Evolutionary conservation across 2,113 vertebrate genomes (phyloP).

Genomic region (Sisor rabdophorus): DNA sequence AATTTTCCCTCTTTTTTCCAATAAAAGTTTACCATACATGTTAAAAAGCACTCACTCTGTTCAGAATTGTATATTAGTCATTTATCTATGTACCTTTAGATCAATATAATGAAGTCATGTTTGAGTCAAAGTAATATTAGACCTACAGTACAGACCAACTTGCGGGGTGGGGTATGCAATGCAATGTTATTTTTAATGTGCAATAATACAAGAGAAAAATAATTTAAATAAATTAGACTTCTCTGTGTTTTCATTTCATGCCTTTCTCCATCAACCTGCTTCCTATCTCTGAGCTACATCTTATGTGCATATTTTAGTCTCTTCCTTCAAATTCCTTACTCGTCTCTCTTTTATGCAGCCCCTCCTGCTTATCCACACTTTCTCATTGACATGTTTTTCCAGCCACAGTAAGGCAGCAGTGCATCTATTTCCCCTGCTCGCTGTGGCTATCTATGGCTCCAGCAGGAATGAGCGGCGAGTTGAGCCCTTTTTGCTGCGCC

Average conservation of each 20-base stretch:
- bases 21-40: background rate
- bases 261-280: slow-evolving; percentile 9
- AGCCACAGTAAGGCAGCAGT: slow-evolving; percentile 41
- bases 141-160: background rate
- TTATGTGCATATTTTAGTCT: slow-evolving; percentile 6
- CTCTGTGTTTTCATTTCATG: slow-evolving; percentile 7
- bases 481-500: slow-evolving; percentile 46
- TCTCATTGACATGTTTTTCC: slow-evolving; percentile 49
- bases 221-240: background rate
- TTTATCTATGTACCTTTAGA: background rate
- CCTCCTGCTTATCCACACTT: slow-evolving; percentile 33
- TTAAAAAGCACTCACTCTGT: background rate
- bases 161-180: too few species aligned
- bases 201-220: slow-evolving; percentile 9
- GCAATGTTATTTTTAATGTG: slow-evolving; percentile 18
- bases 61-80: background rate
- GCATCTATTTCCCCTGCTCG: slow-evolving; percentile 37
- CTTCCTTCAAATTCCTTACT: background rate
- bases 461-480: slow-evolving; percentile 50
- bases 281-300: slow-evolving; percentile 1
- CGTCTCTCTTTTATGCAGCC: slow-evolving; percentile 25
- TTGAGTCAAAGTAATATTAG: background rate
- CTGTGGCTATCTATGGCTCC: slow-evolving; percentile 46
- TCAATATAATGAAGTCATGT: background rate
- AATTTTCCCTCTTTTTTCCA: background rate